Evolutionary conservation across 2,888 invertebrate genomes (phyloP), one percentile per base, ranked within the genome.

Genomic region (Drosophila monieri): DNA sequence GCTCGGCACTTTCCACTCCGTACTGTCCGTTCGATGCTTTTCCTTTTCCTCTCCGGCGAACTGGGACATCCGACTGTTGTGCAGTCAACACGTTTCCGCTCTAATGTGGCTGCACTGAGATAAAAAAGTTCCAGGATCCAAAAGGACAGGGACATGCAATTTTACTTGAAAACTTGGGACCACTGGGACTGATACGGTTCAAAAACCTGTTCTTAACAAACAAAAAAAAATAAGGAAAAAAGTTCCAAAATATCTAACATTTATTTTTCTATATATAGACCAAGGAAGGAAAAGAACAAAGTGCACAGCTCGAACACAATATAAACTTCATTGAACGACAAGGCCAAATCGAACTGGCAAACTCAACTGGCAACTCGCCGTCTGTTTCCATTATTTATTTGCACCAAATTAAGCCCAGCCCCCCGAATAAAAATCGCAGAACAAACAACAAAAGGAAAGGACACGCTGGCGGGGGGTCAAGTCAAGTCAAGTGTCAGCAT

Each of bases 401-500:
- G 72, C 85, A 76, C 74, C 80, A 84, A 86, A 86, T 88, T 88
- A 88, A 80, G 80, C 73, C 70, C 64, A 10, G 15, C 55, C 56
- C 80, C 70, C 65, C 68, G 52, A 61, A 53, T 53, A 57, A 71
- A 54, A 49, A 54, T 30, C 23, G 47, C 43, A 41, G 32, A 15
- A 21, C 6, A 18, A 23, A 21, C 10, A 37, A 30, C 23, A 21
- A 25, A 14, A 18, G 49, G 35, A 30, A 51, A 49, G 56, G 61
- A 68, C 41, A 54, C 51, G 51, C 55, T 27, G 32, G 15, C 41
- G 5, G 27, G 52, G 73, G 67, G 70, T 65, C 65, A 69, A 74
- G 73, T 58, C 80, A 72, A 88, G 85, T 87, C 87, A 88, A 87
- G 87, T 89, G 87, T 89, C 87, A 87, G 89, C 85, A 84, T 77